phyloP scores from a whole-genome alignment of 2,797 vertebrate species.

The Xyrichtys novacula region DNA sequence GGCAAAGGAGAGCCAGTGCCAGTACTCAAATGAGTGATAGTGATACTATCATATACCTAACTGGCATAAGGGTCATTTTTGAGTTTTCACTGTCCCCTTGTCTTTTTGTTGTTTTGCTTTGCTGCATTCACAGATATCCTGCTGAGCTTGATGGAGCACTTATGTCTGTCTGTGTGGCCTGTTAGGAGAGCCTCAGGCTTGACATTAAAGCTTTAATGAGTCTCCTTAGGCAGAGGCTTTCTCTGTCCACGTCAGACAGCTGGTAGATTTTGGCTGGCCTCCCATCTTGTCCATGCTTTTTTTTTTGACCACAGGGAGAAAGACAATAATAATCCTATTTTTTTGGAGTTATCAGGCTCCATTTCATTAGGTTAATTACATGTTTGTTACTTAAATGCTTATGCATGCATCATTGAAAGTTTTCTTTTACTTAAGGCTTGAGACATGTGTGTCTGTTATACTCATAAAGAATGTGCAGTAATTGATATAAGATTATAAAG shows the following conservation, averaged over 20 bases:
- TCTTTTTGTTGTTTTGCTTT: constrained; percentile 48
- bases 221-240: constrained; percentile 39
- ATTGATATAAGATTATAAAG: background rate
- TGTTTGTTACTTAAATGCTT: constrained; percentile 4
- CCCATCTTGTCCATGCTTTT: constrained; percentile 18
- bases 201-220: constrained; percentile 55
- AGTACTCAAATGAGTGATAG: no score
- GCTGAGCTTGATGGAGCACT: constrained; percentile 28
- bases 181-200: constrained; percentile 13
- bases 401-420: constrained; percentile 9
- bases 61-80: constrained; percentile 17
- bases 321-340: constrained; percentile 25
- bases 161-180: constrained; percentile 8
- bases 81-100: constrained; percentile 17
- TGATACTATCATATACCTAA: background rate
- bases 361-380: constrained; percentile 18
- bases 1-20: no score
- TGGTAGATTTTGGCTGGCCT: constrained; percentile 43
- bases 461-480: background rate
- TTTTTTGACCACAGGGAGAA: background rate
- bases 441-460: background rate
- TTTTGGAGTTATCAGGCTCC: background rate
- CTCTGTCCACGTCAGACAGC: constrained; percentile 47
- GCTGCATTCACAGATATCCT: constrained; percentile 33
- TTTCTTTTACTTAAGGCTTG: constrained; percentile 12